These are phyloP conservation scores for Sycobia sp. DNA, from an alignment of 1,140 invertebrate species.

Conservation along the genomic window DNA sequence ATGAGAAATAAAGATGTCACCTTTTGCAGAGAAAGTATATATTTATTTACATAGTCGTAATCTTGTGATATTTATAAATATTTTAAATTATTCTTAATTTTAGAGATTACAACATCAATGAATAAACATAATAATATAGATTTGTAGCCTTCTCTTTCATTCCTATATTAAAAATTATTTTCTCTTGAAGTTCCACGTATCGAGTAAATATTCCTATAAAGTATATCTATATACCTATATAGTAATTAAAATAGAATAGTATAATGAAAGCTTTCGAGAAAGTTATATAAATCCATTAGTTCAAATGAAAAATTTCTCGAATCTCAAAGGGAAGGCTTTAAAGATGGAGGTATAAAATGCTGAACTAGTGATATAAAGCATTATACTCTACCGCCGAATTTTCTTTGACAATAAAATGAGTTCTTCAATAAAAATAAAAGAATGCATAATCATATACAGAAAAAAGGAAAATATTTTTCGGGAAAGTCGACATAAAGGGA, in stretches of 20 bases:
- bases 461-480: no score
- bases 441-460: no score
- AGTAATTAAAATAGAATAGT: neutral
- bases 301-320: no score
- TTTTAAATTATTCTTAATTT: neutral
- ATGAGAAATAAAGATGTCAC: slow-evolving; percentile 27
- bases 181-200: neutral
- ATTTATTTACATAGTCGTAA: slow-evolving; percentile 34
- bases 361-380: no score
- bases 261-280: no score
- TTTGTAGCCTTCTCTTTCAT: slow-evolving; percentile 21
- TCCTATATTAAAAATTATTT: slow-evolving; percentile 14
- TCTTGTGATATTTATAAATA: slow-evolving; percentile 22
- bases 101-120: slow-evolving; percentile 24
- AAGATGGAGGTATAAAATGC: no score
- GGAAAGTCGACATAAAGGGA: no score
- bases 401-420: no score
- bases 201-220: neutral
- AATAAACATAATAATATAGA: slow-evolving; percentile 12
- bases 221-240: neutral
- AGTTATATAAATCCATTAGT: no score
- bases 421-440: no score
- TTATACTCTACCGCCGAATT: no score
- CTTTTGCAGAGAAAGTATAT: slow-evolving; percentile 29
- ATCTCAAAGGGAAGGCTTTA: no score